Evolutionary conservation across 2,888 invertebrate species (phyloP).

Genomic region (Sinotaia quadrata): DNA sequence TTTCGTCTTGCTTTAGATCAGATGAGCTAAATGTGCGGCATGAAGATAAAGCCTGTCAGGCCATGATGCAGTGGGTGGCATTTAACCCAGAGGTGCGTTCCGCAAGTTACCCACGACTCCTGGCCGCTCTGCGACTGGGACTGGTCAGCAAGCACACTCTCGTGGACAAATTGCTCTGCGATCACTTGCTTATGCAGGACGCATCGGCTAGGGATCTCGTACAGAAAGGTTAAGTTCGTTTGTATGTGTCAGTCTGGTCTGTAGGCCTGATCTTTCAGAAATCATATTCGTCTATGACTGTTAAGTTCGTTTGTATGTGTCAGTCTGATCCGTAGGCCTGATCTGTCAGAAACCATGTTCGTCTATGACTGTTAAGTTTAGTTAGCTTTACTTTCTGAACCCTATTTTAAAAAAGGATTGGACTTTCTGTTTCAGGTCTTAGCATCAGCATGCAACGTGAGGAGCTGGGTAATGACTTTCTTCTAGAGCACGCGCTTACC

Average conservation of each 20-base stretch:
- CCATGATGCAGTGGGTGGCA: conserved; percentile 38
- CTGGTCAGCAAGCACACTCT: conserved; percentile 40
- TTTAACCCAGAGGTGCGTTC: conserved; percentile 32
- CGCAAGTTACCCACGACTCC: conserved; percentile 40
- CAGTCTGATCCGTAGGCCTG: too few species aligned
- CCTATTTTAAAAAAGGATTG: too few species aligned
- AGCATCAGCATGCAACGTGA: conserved; percentile 22
- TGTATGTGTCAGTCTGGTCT: too few species aligned
- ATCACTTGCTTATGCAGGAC: conserved; percentile 31
- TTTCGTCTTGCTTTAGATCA: too few species aligned
- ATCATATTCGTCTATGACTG: too few species aligned
- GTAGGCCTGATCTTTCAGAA: too few species aligned
- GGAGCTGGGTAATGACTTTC: conserved; percentile 15
- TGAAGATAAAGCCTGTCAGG: too few species aligned
- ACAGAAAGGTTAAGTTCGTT: conserved; percentile 39
- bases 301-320: too few species aligned
- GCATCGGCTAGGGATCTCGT: conserved; percentile 33
- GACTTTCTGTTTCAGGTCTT: conserved; percentile 13
- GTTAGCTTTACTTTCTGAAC: too few species aligned
- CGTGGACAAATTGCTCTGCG: conserved; percentile 31
- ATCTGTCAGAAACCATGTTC: too few species aligned
- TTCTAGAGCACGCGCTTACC: conserved; percentile 31
- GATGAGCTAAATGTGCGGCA: conserved; percentile 34
- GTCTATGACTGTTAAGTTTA: too few species aligned
- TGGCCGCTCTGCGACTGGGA: conserved; percentile 52